Evolutionary conservation across 1,140 invertebrate genomes (phyloP), one percentile per base, ranked within the genome.

Genomic region (Drosophila erecta): DNA sequence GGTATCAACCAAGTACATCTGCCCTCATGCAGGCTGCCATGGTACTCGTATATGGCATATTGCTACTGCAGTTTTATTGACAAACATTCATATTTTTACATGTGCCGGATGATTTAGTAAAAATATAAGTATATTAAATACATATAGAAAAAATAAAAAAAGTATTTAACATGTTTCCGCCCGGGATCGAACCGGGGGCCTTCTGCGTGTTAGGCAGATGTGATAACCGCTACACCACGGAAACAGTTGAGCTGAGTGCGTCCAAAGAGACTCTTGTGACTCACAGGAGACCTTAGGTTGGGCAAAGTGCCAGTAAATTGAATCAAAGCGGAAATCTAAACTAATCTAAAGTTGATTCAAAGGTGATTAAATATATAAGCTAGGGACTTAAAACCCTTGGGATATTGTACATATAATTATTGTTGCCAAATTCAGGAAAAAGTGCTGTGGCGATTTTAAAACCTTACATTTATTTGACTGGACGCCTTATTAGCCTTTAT

Each of bases 191-290:
- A 91, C 91, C 91, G 90, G 91, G 90, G 91, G 89, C 90, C 92
- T 91, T 91, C 91, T 79, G 90, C 81, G 69, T 92, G 91, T 92
- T 92, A 92, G 91, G 91, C 91, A 92, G 91, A 92, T 92, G 91
- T 92, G 91, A 92, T 92, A 92, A 92, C 91, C 91, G 90, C 91
- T 91, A 92, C 91, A 92, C 91, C 91, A 92, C 91, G 91, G 91
- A 92, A 92, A 91, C 91, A 74, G 73, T 8, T 86, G 81, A 2
- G 6, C 20, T 0, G 0, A 0, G 0, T 0, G 0, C 2, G 46
- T 49, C 43, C 55, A 57, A 35, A 60, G 24, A 8, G n/a, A 11
- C 20, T 30, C 15, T 73, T 58, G 1, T 58, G 33, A 4, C 22
- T 61, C 24, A 10, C 4, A 27, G 12, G n/a, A 27, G 6, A 24